Base-by-base conservation (phyloP, 2,797 vertebrate species). In the Alca torda region DNA sequence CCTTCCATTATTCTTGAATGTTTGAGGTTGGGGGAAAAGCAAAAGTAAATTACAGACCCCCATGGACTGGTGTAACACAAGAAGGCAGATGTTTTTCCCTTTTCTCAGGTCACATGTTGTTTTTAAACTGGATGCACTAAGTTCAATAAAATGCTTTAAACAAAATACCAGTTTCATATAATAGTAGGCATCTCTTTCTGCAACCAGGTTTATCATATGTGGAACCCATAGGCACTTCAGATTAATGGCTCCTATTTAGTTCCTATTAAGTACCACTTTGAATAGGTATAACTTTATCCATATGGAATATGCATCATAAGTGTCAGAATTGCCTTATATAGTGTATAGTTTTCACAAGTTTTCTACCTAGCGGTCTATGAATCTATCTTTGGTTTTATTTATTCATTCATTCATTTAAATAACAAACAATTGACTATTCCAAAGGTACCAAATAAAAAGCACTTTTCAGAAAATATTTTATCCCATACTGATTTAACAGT, bases 1-100 rank as follows among this genome's bases (percentile, higher is more conserved):
- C 86, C 94, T 97, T 96, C 96, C 95, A 96, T 97, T 98, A 96
- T 96, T 97, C 93, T 92, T 96, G 84, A 97, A 94, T 93, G 87
- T 94, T 97, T 96, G 87, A 93, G 56, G 63, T 74, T 92, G 74
- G 37, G 9, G 10, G 20, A 45, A 33, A 39, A 95, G 93, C 74
- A 95, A 96, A 96, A 88, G 90, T 96, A 97, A 98, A 98, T 97
- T 96, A 97, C 93, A 97, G 97, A 97, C 91, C 94, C 91, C 94
- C 79, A 73, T 96, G 94, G 93, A 94, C 96, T 97, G 96, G 97
- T 92, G 91, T 96, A 96, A 97, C 91, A 91, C 76, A 90, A 97
- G 95, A 95, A 96, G 97, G 96, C 76, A 75, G 95, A 97, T 82
- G 91, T 89, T 97, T 96, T 95, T 94, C 59, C 45, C 84, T 95